phyloP scores from a whole-genome alignment of 2,113 vertebrate genomes.

The Tupaia chinensis region DNA sequence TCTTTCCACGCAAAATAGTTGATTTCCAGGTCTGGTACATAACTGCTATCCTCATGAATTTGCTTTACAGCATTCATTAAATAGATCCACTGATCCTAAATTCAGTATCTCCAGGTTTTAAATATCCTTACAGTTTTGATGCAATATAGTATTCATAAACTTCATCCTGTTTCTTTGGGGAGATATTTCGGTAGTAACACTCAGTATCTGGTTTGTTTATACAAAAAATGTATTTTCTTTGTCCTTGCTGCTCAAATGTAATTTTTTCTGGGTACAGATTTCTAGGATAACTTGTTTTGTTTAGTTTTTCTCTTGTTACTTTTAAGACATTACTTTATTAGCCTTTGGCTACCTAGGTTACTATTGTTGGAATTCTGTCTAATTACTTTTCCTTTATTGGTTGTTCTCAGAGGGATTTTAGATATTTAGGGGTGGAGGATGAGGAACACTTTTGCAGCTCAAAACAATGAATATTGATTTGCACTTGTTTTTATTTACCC shows the following conservation, averaged over 20 bases:
- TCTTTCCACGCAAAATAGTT: background rate
- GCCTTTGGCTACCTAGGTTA: background rate
- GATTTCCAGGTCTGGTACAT: background rate
- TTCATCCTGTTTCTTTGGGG: background rate
- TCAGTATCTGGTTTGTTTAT: background rate
- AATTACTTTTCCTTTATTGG: background rate
- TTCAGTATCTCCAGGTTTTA: background rate
- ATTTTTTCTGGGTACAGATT: background rate
- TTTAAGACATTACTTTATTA: background rate
- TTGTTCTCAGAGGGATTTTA: background rate
- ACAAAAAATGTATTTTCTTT: background rate
- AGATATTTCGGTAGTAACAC: background rate
- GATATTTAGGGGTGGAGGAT: background rate
- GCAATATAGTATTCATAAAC: background rate
- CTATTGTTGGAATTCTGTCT: background rate
- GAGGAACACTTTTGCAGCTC: background rate
- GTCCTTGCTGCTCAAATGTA: background rate
- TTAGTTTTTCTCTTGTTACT: background rate
- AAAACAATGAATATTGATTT: background rate
- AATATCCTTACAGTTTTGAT: background rate
- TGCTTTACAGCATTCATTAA: background rate
- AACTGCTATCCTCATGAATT: background rate
- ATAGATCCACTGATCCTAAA: background rate
- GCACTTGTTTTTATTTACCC: background rate
- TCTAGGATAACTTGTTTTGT: background rate